Evolutionary conservation across 2,888 invertebrate genomes (phyloP), one percentile per base, ranked within the genome.

Genomic region (Cantharis rustica): DNA sequence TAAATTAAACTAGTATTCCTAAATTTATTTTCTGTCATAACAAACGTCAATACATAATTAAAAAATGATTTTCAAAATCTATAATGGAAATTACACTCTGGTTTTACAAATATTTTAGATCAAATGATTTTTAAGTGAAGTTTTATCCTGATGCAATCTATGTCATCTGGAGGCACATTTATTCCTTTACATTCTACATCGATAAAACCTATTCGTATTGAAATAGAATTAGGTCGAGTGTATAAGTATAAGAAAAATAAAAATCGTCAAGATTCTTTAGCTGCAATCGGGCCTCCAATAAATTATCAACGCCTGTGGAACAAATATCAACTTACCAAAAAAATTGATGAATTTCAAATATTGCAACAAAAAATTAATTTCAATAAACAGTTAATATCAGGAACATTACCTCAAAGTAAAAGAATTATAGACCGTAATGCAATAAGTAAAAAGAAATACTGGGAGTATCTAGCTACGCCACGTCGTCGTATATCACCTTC

Each of bases 391-490:
- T 4, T 47, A 4, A 47, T 7, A 7, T 47, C 9, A 47, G 9
- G 47, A n/a, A 47, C n/a, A 47, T 47, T 47, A n/a, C 7, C 47
- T 4, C n/a, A 47, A 47, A n/a, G 47, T 47, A 47, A 47, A 47
- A 47, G n/a, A 47, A n/a, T 47, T 47, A 66, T 66, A 9, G 72
- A 72, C 20, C 72, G 64, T 5, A 16, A 20, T 66, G 20, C 66
- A 47, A n/a, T 61, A 16, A 66, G 66, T 11, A 72, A 66, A 16
- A 72, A 72, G 9, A 27, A 64, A 15, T 72, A 72, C 47, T 72
- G 64, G 27, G 20, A 64, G 10, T 72, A 72, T 15, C 27, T 72
- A 63, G 11, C 62, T 4, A 27, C 69, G 2, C 69, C 73, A 23
- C 64, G 64, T n/a, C 70, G 16, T 10, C 63, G 16, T 17, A 0